phyloP scores from a whole-genome alignment of 2,797 vertebrate species.

The Gallirallus australis region DNA sequence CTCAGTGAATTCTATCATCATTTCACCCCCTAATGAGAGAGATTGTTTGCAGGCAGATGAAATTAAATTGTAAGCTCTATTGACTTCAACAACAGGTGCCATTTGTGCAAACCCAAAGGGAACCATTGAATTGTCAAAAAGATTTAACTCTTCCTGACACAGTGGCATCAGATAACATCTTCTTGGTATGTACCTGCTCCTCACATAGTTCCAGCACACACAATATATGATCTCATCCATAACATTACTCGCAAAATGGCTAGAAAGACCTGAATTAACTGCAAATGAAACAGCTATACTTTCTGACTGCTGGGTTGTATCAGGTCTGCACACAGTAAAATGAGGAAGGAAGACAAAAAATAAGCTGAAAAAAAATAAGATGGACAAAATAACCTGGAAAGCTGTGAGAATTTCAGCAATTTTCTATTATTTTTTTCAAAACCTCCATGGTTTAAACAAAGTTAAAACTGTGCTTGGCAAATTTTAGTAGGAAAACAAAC shows the following conservation, averaged over 20 bases:
- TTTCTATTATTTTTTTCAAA: background rate
- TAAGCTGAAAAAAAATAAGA: background rate
- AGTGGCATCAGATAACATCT: conserved; percentile 30
- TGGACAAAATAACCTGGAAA: background rate
- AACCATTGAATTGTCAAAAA: conserved; percentile 76
- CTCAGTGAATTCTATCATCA: conserved; percentile 87
- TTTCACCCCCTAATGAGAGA: conserved; percentile 90
- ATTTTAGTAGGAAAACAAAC: background rate
- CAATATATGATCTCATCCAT: background rate
- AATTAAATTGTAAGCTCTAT: conserved; percentile 95
- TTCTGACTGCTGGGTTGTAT: background rate
- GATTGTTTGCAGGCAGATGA: conserved; percentile 94
- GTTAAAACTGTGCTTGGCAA: background rate
- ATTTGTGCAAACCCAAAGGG: conserved; percentile 81
- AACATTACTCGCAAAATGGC: background rate
- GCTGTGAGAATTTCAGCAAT: background rate
- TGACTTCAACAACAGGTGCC: conserved; percentile 94
- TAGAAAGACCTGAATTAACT: conserved; percentile 28
- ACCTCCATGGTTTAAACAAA: background rate
- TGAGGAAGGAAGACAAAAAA: background rate
- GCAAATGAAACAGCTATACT: conserved; percentile 3
- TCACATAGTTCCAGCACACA: background rate
- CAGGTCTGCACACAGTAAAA: background rate
- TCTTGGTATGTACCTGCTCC: conserved; percentile 5
- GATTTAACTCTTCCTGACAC: conserved; percentile 77